Evolutionary conservation across 2,113 vertebrate genomes (phyloP).

Genomic region (Xenus cinereus): DNA sequence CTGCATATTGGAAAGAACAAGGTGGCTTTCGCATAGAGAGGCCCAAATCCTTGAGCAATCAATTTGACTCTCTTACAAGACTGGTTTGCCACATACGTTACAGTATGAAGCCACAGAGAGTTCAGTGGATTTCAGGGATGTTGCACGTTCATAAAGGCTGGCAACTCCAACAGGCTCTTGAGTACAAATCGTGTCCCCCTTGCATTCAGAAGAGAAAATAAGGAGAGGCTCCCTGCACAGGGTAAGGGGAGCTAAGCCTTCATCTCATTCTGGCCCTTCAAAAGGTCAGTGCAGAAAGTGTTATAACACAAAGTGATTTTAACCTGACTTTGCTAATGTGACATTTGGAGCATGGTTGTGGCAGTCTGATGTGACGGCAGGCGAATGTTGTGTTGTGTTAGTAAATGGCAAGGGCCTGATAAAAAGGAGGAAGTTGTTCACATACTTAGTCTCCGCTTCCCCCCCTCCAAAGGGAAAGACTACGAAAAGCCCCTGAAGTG

Average conservation of each 20-base stretch:
- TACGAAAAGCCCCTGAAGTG: neutral
- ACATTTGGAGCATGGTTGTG: slow-evolving; percentile 68
- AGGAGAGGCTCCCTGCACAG: neutral
- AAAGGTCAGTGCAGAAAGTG: slow-evolving; percentile 59
- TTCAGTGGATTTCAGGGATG: neutral
- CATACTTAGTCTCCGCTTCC: neutral
- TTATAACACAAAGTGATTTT: slow-evolving; percentile 57
- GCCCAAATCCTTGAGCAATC: neutral
- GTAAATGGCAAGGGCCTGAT: slow-evolving; percentile 5
- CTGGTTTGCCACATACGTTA: neutral
- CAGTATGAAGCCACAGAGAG: neutral
- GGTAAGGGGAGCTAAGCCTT: neutral
- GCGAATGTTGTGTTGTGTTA: neutral
- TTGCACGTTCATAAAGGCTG: neutral
- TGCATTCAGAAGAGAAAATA: slow-evolving; percentile 44
- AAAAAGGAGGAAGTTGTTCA: neutral
- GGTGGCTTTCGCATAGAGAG: neutral
- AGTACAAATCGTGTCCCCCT: neutral
- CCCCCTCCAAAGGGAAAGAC: neutral
- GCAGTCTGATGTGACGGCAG: slow-evolving; percentile 59
- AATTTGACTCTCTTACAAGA: neutral
- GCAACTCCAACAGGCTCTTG: neutral
- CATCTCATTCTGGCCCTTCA: slow-evolving; percentile 17
- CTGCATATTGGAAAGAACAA: neutral
- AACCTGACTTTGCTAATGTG: slow-evolving; percentile 67